Base-by-base conservation (phyloP, 2,113 vertebrate species). In the Mastomys natalensis region DNA sequence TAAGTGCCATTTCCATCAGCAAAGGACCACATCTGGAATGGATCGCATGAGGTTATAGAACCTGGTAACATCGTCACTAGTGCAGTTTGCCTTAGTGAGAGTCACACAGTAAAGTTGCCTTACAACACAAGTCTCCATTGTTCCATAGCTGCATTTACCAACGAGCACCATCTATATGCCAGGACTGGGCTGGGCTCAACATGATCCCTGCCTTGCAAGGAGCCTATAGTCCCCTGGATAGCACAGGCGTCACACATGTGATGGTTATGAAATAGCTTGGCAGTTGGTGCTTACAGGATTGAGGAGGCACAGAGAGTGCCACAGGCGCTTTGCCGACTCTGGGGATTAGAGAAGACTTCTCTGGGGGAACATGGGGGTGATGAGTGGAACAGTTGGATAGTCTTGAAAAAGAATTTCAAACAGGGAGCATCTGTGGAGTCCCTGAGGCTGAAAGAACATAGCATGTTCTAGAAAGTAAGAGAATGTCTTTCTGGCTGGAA, bases 341-440 rank as follows among this genome's bases (percentile, higher is more conserved):
- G 21, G 68, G 17, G 17, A 51, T 60, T 34, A 48, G n/a, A 55
- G 62, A 48, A 89, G 48, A n/a, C 48, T 62, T 76, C 72, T 80
- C 60, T 4, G 21, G n/a, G 48, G 13, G 21, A 24, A 31, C 6
- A 43, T 21, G n/a, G 22, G 53, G 48, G 73, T 13, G 26, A n/a
- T 10, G 7, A 68, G 31, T 37, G 53, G 93, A 80, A 5, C 55
- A 12, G 53, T 51, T 34, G 9, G 60, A 80, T 13, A 16, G 24
- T 78, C 53, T 60, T 9, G 29, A 94, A 29, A 78, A 74, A 95
- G 93, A 68, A 55, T 85, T 87, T 53, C 40, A 89, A 53, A n/a
- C 43, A 48, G 40, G 40, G 48, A 62, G 68, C 48, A 58, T 88
- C 7, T n/a, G 34, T 21, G 76, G 87, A 51, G 86, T 58, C n/a